Conservation (phyloP, 1,140 invertebrate genomes). For the Pseudomyrmex dendroicus region DNA sequence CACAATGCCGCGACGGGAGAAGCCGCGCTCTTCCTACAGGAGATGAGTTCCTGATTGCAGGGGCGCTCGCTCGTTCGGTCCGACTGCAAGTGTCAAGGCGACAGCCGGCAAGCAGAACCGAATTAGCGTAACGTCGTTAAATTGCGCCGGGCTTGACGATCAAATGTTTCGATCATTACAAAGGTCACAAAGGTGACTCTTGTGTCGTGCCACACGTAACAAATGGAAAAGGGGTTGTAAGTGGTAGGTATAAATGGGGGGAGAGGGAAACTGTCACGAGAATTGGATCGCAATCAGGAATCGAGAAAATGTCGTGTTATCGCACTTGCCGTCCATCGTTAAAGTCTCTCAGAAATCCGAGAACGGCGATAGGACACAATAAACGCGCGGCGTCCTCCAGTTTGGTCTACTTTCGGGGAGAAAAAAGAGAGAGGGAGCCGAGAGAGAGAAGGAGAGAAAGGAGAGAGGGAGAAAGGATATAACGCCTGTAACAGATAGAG, state of each 20-base stretch:
- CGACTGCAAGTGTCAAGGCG: conserved; percentile 38
- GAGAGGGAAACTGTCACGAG: neutral
- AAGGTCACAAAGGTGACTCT: too few relatives aligned
- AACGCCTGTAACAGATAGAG: conserved; percentile 30
- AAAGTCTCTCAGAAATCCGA: conserved; percentile 21
- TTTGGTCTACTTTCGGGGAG: conserved; percentile 55
- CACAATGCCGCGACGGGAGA: conserved; percentile 26
- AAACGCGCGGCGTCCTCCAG: conserved; percentile 32
- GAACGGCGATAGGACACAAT: conserved; percentile 21
- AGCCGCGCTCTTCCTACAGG: conserved; percentile 18
- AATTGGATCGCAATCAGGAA: too few relatives aligned
- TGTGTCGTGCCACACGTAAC: too few relatives aligned
- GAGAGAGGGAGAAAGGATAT: conserved; percentile 8
- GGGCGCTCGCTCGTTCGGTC: neutral
- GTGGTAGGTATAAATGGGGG: neutral
- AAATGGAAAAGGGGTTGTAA: neutral
- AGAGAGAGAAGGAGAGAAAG: conserved; percentile 20
- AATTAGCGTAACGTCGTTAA: conserved; percentile 37
- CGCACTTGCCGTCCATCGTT: conserved; percentile 3
- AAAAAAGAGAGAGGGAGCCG: conserved; percentile 36
- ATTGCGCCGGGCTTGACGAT: neutral
- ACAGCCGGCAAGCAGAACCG: conserved; percentile 26
- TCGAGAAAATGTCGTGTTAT: neutral
- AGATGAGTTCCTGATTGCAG: conserved; percentile 56
- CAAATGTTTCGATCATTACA: neutral